phyloP scores from a whole-genome alignment of 2,113 vertebrate species.

The Glareola pratincola region DNA sequence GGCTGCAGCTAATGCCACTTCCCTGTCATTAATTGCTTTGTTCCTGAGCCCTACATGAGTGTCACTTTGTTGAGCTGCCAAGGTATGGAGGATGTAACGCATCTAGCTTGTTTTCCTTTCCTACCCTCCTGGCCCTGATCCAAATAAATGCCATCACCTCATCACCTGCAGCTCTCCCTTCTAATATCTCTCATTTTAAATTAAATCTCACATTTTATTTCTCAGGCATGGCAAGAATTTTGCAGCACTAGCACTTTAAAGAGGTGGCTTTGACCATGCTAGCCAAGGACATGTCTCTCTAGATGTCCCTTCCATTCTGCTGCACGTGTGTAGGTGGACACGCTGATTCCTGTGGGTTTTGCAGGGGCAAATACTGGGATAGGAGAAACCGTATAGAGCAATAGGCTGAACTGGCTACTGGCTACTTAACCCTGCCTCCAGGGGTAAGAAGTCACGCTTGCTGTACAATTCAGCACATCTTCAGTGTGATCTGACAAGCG shows the following conservation, averaged over 20 bases:
- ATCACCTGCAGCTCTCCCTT: constrained; percentile 39
- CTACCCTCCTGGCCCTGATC: constrained; percentile 34
- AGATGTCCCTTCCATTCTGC: background rate
- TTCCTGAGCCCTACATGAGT: background rate
- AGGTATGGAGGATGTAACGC: constrained; percentile 31
- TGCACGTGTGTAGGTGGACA: background rate
- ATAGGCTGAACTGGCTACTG: background rate
- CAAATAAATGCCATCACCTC: constrained; percentile 46
- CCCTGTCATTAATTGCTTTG: background rate
- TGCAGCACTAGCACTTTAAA: background rate
- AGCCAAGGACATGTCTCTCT: background rate
- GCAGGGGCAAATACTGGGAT: background rate
- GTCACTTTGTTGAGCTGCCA: constrained; percentile 50
- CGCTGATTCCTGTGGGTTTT: background rate
- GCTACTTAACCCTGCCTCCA: background rate
- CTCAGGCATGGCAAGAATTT: constrained; percentile 21
- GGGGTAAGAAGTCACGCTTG: background rate
- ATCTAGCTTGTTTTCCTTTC: constrained; percentile 48
- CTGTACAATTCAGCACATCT: background rate
- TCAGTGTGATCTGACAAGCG: background rate
- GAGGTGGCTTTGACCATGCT: background rate
- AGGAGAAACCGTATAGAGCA: background rate
- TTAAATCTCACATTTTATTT: constrained; percentile 29
- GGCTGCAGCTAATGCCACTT: background rate
- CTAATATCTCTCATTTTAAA: constrained; percentile 55